These are phyloP conservation scores for Sylvietta virens DNA, from an alignment of 2,113 vertebrate genomes.

Conservation along the genomic window DNA sequence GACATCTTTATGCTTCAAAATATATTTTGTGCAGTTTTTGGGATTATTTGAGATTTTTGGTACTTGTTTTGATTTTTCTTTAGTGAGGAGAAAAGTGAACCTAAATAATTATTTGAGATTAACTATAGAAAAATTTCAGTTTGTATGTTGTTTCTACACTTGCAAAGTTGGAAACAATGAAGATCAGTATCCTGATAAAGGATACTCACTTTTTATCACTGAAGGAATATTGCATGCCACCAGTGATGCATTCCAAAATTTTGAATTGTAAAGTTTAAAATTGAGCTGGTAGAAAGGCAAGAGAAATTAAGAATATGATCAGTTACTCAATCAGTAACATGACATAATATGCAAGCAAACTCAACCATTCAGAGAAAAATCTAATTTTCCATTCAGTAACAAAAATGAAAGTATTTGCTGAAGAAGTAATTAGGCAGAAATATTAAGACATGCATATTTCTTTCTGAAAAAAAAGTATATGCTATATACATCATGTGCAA, in stretches of 20 bases:
- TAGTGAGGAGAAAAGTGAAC: fast-evolving
- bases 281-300: neutral
- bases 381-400: neutral
- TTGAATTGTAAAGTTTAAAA: neutral
- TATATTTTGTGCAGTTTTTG: neutral
- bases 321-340: neutral
- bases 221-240: neutral
- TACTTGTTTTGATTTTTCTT: neutral
- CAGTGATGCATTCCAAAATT: neutral
- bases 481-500: neutral
- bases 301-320: neutral
- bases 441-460: neutral
- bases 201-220: neutral
- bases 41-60: neutral
- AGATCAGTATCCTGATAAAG: neutral
- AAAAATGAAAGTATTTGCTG: neutral
- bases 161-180: neutral
- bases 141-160: neutral
- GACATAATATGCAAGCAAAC: neutral
- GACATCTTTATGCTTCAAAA: neutral
- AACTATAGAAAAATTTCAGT: neutral
- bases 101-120: neutral
- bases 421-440: neutral
- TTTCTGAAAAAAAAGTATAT: neutral
- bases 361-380: neutral